Evolutionary conservation across 2,888 invertebrate species (phyloP), one percentile per base, ranked within the genome.

Genomic region (Strigamia maritima): DNA sequence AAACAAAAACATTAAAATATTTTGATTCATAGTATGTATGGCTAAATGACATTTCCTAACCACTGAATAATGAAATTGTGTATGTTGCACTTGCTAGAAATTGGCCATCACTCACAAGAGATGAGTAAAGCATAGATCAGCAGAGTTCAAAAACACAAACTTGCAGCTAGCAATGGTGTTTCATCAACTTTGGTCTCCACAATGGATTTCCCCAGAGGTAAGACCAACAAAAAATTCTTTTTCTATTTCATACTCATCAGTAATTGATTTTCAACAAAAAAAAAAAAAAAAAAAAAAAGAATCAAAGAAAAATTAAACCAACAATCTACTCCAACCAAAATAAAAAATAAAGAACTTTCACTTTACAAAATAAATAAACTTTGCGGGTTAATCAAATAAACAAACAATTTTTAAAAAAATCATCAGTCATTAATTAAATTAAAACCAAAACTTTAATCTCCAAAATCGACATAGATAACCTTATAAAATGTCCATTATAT

Each of bases 241-340:
- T 65, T 26, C 65, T 65, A 65, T 28, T 65, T 65, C 65, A 65
- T 65, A 65, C 65, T 65, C 65, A 65, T 65, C 65, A 65, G 65
- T 65, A 65, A 65, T 65, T 65, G 65, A 65, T 65, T 65, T 26
- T 7, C 24, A 2, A n/a, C 8, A 49, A 49, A 49, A 49, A n/a
- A 49, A 49, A 49, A 49, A 49, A 6, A 44, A 14, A 44, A 14
- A 49, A 49, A 19, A n/a, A 49, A 49, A 49, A 16, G 40, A 44
- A 44, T 4, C 60, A n/a, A 49, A 49, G n/a, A 49, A 49, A 49
- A 2, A 49, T 49, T n/a, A 49, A 49, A 49, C 49, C 49, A 49
- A 49, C n/a, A 49, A 49, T 31, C 40, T 16, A 12, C 40, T 16
- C 60, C 60, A 2, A 60, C 60, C 24, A 19, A 60, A 16, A 60